Evolutionary conservation across 2,888 invertebrate genomes (phyloP).

Genomic region (Chironomus tentans): DNA sequence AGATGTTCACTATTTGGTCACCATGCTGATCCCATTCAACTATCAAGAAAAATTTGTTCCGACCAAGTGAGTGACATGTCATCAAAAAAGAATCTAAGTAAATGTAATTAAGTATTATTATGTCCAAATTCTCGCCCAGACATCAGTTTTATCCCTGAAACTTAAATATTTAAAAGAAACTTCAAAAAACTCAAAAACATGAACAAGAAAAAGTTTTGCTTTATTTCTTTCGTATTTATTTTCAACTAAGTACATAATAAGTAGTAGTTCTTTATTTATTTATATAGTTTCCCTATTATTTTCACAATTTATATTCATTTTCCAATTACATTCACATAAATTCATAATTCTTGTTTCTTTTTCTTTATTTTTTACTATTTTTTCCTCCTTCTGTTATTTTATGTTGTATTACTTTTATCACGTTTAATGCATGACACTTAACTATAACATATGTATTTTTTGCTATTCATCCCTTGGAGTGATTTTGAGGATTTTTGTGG

Average conservation of each 20-base stretch:
- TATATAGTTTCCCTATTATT: neutral
- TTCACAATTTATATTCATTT: neutral
- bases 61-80: too few species aligned
- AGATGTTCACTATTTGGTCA: too few species aligned
- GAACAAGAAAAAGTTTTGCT: neutral
- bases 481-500: too few species aligned
- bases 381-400: too few species aligned
- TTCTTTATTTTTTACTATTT: neutral
- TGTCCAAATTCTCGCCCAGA: too few species aligned
- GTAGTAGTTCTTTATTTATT: slow-evolving; percentile 11
- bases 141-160: too few species aligned
- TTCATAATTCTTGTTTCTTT: slow-evolving; percentile 12
- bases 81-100: too few species aligned
- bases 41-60: too few species aligned
- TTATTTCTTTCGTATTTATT: neutral
- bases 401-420: slow-evolving; percentile 15
- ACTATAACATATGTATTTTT: neutral
- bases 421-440: slow-evolving; percentile 25
- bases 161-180: too few species aligned
- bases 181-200: neutral
- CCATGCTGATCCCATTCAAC: too few species aligned
- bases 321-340: slow-evolving; percentile 23
- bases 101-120: too few species aligned
- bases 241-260: slow-evolving; percentile 12
- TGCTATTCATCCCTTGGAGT: neutral